A percentile compares a stretch with the other conserved stretches of the same genome.
phyloP scores from a whole-genome alignment of 2,888 invertebrate species.

The Ectropis crepuscularia region DNA sequence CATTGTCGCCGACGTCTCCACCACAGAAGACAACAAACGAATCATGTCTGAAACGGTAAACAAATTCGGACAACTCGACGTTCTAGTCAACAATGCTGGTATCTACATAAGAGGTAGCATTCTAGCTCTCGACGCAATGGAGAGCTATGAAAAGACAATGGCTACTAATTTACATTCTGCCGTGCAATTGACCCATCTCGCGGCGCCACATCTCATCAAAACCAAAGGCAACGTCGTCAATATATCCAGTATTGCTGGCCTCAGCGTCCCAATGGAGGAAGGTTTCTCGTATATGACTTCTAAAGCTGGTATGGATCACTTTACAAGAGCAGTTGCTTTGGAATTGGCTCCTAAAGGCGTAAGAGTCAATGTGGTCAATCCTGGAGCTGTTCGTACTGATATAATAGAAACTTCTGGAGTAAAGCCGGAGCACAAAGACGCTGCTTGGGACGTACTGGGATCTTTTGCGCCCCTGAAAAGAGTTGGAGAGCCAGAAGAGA shows the following conservation, averaged over 20 bases:
- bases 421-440: background rate
- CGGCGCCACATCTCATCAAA: constrained; percentile 42
- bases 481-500: constrained; percentile 44
- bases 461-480: constrained; percentile 4
- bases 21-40: background rate
- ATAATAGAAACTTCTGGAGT: constrained; percentile 7
- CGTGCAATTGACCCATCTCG: constrained; percentile 38
- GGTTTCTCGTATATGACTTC: constrained; percentile 39
- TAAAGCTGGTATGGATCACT: constrained; percentile 48
- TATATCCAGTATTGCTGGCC: constrained; percentile 55
- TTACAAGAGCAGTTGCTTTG: constrained; percentile 63
- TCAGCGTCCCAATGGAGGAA: background rate
- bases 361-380: constrained; percentile 79
- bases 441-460: background rate
- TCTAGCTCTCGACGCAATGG: constrained; percentile 24
- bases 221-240: constrained; percentile 89
- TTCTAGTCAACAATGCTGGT: constrained; percentile 14
- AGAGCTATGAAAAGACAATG: constrained; percentile 31
- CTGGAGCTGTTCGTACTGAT: constrained; percentile 39
- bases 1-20: constrained; percentile 17
- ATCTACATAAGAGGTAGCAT: constrained; percentile 6
- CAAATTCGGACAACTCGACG: constrained; percentile 33
- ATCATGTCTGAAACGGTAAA: constrained; percentile 11
- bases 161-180: constrained; percentile 35
- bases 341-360: constrained; percentile 90